Evolutionary conservation across 2,113 vertebrate genomes (phyloP).

Genomic region (Cyprinodon brontotheroides): DNA sequence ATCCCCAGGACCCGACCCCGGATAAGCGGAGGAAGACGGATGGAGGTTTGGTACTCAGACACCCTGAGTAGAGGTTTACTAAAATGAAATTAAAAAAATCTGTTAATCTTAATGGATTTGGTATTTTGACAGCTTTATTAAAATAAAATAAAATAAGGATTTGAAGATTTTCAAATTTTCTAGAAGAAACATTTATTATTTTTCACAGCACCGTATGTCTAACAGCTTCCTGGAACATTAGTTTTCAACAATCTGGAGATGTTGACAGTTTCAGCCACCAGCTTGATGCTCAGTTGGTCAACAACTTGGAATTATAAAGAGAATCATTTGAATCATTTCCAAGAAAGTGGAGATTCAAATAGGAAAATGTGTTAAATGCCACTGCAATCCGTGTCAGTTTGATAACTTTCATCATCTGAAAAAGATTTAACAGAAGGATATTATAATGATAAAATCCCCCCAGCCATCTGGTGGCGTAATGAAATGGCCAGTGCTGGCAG

Average conservation of each 20-base stretch:
- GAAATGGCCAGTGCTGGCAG: slow-evolving; percentile 60
- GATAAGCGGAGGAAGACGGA: too few species aligned
- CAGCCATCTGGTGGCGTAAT: slow-evolving; percentile 74
- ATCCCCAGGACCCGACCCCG: too few species aligned
- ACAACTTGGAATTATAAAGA: slow-evolving; percentile 14
- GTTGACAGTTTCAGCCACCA: slow-evolving; percentile 27
- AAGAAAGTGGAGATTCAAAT: slow-evolving; percentile 9
- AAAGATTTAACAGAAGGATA: slow-evolving; percentile 42
- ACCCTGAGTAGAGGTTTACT: too few species aligned
- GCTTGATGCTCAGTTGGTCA: slow-evolving; percentile 27
- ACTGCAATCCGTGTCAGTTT: not conserved
- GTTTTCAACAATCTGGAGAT: slow-evolving; percentile 57
- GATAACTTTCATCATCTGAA: slow-evolving; percentile 21
- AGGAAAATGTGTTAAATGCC: slow-evolving; percentile 19
- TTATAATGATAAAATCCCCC: slow-evolving; percentile 67
- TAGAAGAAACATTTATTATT: too few species aligned
- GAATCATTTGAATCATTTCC: slow-evolving; percentile 28
- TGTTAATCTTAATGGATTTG: too few species aligned
- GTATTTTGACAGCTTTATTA: too few species aligned
- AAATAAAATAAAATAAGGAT: too few species aligned
- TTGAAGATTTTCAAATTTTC: too few species aligned
- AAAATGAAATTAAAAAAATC: too few species aligned
- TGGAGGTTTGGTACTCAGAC: too few species aligned
- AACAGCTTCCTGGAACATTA: slow-evolving; percentile 36
- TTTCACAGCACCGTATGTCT: not conserved